Evolutionary conservation across 2,888 invertebrate species (phyloP).

Genomic region (Epistrophella euchroma): DNA sequence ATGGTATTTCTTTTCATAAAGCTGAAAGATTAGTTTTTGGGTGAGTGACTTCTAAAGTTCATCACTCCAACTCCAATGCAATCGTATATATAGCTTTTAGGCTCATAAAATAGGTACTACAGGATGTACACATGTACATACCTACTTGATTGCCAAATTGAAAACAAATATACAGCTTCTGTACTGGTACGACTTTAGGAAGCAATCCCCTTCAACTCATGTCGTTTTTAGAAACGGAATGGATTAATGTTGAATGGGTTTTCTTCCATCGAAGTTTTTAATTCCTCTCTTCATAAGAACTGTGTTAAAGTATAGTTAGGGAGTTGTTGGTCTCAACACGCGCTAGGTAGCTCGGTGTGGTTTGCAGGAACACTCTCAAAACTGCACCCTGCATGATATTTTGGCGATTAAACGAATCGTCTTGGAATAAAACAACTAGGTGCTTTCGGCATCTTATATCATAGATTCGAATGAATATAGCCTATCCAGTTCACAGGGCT

Average conservation of each 20-base stretch:
- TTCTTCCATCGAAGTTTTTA: background rate
- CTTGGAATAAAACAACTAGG: no score
- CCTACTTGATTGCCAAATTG: background rate
- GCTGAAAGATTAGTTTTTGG: conserved; percentile 14
- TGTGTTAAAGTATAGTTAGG: no score
- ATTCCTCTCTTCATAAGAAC: background rate
- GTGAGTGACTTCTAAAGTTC: conserved; percentile 17
- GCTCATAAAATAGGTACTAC: background rate
- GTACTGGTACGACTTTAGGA: background rate
- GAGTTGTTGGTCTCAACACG: no score
- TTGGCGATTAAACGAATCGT: no score
- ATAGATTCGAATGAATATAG: no score
- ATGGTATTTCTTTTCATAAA: conserved; percentile 3
- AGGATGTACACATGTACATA: background rate
- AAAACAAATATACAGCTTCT: background rate
- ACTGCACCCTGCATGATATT: no score
- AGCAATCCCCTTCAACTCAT: background rate
- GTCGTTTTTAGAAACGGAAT: background rate
- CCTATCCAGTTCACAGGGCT: no score
- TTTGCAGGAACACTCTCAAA: no score
- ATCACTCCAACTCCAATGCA: background rate
- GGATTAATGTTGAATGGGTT: background rate
- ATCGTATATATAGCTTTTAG: background rate
- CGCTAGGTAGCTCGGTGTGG: no score
- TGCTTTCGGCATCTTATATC: no score